Evolutionary conservation across 2,113 vertebrate species (phyloP).

Genomic region (Platichthys stellatus): DNA sequence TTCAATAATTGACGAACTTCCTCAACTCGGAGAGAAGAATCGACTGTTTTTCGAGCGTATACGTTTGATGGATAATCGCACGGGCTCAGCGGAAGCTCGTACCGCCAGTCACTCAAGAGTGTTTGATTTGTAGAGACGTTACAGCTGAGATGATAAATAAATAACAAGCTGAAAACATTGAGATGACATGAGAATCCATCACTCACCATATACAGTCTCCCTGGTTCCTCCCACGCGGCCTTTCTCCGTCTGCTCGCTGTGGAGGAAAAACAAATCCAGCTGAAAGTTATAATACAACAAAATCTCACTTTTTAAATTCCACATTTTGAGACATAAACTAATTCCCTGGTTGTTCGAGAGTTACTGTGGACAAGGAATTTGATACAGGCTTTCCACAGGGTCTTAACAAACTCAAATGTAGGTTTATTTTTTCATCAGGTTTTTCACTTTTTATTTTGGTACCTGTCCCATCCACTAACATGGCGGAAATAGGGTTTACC

Average conservation of each 20-base stretch:
- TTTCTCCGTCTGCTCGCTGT: conserved; percentile 88
- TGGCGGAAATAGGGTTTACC: too few relatives aligned
- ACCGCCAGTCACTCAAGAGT: not conserved
- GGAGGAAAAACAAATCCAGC: conserved; percentile 31
- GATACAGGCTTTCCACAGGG: too few relatives aligned
- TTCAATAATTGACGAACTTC: conserved; percentile 19
- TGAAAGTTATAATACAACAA: conserved; percentile 20
- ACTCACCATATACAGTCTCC: conserved; percentile 88
- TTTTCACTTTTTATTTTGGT: too few relatives aligned
- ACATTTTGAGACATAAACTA: not conserved
- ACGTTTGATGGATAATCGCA: conserved; percentile 23
- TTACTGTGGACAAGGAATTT: too few relatives aligned
- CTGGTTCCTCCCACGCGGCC: conserved; percentile 81
- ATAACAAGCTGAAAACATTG: conserved; percentile 2
- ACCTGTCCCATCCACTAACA: too few relatives aligned
- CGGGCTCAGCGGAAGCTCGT: not conserved
- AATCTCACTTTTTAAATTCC: not conserved
- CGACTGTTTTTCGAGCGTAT: not conserved
- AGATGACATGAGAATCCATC: conserved; percentile 18
- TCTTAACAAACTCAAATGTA: too few relatives aligned
- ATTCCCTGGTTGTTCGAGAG: too few relatives aligned
- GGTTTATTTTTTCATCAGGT: too few relatives aligned
- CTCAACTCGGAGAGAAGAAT: conserved; percentile 19
- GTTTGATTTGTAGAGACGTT: not conserved
- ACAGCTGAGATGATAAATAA: conserved; percentile 24